Evolutionary conservation across 2,888 invertebrate genomes (phyloP), one percentile per base, ranked within the genome.

Genomic region (Dione vanillae): DNA sequence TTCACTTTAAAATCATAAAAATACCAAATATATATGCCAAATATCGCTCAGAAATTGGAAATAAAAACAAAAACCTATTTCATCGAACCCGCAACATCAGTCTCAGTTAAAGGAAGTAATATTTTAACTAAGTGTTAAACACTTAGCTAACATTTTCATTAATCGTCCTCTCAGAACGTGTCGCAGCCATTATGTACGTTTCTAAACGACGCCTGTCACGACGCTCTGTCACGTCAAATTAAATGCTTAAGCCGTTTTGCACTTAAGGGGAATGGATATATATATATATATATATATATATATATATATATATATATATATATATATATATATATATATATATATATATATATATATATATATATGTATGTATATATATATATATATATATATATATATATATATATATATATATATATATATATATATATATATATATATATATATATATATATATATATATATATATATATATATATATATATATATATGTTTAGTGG

Each of bases 201-300:
- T 67, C 69, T 70, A 67, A 72, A 72, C 64, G 67, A 43, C 49
- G 20, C 41, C 54, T 72, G 72, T 69, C 65, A 62, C 71, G 54
- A 11, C 43, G 52, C 47, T 66, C 67, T 72, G 72, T 72, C 72
- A 59, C 70, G 45, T 67, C 52, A 64, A 58, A 72, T 72, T 70
- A 72, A 64, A 61, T 40, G 16, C 20, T 56, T 62, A 62, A 67
- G 41, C 62, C 61, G 45, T 37, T 14, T 45, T 35, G 35, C 49
- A 67, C 35, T 67, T 58, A 16, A 52, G 41, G 20, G 47, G 12
- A 37, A 37, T 16, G 45, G 40, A 56, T 65, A 58, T 11, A 16
- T 19, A 19, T 49, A n/a, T 54, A n/a, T 35, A n/a, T 35, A 35
- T 5, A 37, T 41, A 19, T 19, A 41, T 11, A 14, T 59, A 41